Conservation (phyloP, 2,797 vertebrate species). For the Enteromius paludinosus region DNA sequence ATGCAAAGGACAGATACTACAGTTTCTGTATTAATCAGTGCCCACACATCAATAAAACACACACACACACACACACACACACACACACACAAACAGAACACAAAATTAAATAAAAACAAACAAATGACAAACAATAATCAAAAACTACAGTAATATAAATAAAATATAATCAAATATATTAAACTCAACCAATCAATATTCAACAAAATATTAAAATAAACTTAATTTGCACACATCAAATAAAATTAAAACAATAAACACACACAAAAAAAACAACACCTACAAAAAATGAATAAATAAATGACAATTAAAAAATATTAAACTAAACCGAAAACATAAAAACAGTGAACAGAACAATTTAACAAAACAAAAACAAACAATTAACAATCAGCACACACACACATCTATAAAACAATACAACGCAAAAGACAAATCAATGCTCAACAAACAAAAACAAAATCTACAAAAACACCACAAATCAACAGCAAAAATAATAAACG, state of each 20-base stretch:
- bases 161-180: too few relatives aligned
- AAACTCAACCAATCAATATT: background rate
- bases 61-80: background rate
- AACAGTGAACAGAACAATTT: background rate
- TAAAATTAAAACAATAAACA: background rate
- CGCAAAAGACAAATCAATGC: background rate
- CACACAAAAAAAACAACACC: background rate
- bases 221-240: background rate
- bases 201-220: background rate
- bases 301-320: background rate
- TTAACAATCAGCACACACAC: background rate
- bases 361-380: background rate
- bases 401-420: background rate
- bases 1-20: background rate
- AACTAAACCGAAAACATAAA: background rate
- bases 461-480: background rate
- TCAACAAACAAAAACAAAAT: too few relatives aligned
- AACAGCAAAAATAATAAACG: background rate
- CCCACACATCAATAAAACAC: background rate
- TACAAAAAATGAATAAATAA: background rate
- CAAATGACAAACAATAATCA: fast-evolving
- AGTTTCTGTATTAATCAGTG: too few relatives aligned
- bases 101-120: background rate
- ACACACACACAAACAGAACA: background rate
- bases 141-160: too few relatives aligned